Evolutionary conservation across 2,797 vertebrate genomes (phyloP).

Genomic region (Botia kubotai): DNA sequence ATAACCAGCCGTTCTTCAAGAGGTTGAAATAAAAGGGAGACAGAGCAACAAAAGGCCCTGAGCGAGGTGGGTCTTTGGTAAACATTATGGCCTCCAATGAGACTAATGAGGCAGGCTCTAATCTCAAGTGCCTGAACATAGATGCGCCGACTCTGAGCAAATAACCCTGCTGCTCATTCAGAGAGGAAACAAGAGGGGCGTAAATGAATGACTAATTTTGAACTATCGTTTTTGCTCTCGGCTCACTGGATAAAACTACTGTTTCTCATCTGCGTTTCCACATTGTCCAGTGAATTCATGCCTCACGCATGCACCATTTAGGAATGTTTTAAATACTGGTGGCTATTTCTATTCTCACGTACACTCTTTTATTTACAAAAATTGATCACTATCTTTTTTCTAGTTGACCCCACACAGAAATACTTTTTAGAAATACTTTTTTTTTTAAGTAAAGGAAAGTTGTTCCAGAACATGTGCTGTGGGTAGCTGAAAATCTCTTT

Average conservation of each 20-base stretch:
- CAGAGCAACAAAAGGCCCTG: constrained; percentile 62
- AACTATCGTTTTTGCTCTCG: constrained; percentile 46
- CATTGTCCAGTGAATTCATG: constrained; percentile 19
- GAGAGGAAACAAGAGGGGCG: constrained; percentile 46
- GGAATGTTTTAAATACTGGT: background rate
- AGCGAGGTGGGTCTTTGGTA: constrained; percentile 46
- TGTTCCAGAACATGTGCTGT: background rate
- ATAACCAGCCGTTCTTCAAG: constrained; percentile 62
- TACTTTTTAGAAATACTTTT: too few relatives aligned
- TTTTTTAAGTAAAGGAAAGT: background rate
- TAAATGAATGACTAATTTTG: constrained; percentile 45
- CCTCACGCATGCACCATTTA: background rate
- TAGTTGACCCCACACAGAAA: background rate
- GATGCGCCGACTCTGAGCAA: constrained; percentile 56
- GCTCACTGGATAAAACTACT: constrained; percentile 39
- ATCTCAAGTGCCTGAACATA: constrained; percentile 59
- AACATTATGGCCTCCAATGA: constrained; percentile 60
- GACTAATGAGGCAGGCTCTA: constrained; percentile 59
- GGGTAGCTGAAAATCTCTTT: background rate
- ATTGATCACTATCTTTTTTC: background rate
- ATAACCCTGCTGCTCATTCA: constrained; percentile 56
- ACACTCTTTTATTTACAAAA: background rate
- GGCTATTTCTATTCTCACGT: background rate
- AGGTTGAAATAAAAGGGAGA: constrained; percentile 63
- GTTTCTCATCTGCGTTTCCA: constrained; percentile 3